A percentile compares a stretch with the other conserved stretches of the same genome.
Evolutionary conservation across 37 sponge, comb jelly and placozoan species (phyloP).

Genomic region (Theonella swinhoei): DNA sequence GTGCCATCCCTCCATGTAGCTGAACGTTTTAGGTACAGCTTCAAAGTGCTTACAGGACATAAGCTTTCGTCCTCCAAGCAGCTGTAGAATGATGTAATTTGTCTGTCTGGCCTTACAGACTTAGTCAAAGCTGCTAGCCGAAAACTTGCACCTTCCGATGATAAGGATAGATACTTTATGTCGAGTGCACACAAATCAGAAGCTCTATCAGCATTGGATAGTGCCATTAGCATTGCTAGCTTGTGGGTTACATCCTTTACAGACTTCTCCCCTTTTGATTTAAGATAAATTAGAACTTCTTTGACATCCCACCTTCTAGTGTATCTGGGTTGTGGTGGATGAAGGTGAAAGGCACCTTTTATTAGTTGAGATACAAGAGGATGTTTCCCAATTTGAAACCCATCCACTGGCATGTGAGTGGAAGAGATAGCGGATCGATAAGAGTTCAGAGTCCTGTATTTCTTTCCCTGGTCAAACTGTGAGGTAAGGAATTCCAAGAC

Average conservation of each 20-base stretch:
- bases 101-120: too few species aligned
- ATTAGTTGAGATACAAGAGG: not conserved
- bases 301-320: too few species aligned
- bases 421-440: not conserved
- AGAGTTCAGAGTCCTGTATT: not conserved
- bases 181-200: too few species aligned
- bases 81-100: too few species aligned
- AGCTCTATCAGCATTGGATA: too few species aligned
- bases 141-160: not conserved
- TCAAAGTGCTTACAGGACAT: not conserved
- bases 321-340: too few species aligned
- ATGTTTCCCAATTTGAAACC: not conserved
- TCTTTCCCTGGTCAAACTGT: constrained; percentile 20
- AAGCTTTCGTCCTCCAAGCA: too few species aligned
- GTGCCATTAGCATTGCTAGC: too few species aligned
- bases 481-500: constrained; percentile 34
- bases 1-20: not conserved
- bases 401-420: not conserved
- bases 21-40: not conserved
- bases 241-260: too few species aligned
- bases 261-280: too few species aligned
- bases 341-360: not conserved
- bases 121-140: too few species aligned
- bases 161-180: not conserved
- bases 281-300: too few species aligned